Conservation (phyloP, 2,797 vertebrate genomes). For the Melanotaenia maccullochi region DNA sequence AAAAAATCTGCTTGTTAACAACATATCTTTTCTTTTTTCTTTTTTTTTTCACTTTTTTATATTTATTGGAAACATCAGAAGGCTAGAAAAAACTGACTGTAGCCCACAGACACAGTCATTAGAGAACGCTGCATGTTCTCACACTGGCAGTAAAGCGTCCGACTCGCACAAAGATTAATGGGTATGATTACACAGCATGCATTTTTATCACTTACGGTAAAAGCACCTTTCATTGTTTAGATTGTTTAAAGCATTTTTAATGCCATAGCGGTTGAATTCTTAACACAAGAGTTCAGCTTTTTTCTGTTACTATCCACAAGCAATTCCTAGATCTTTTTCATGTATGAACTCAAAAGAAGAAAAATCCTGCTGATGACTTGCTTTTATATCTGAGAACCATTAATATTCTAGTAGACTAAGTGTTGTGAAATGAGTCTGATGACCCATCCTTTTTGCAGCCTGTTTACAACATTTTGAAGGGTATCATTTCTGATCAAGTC, state of each 20-base stretch:
- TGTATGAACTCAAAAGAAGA: neutral
- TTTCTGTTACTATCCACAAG: neutral
- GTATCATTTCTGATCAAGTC: slow-evolving; percentile 6
- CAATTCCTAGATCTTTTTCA: neutral
- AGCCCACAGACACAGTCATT: neutral
- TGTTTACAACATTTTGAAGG: neutral
- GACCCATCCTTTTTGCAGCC: neutral
- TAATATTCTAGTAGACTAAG: neutral
- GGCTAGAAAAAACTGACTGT: neutral
- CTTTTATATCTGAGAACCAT: neutral
- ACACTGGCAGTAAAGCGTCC: neutral
- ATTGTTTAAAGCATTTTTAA: neutral
- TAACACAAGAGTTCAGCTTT: neutral
- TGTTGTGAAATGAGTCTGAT: slow-evolving; percentile 5
- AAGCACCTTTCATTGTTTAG: neutral
- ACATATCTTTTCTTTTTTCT: neutral
- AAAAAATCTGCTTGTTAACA: neutral
- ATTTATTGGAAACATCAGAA: neutral
- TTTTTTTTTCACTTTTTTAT: neutral
- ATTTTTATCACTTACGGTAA: neutral
- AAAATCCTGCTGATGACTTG: neutral
- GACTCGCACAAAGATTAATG: neutral
- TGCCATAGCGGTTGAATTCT: neutral
- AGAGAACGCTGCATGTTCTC: neutral
- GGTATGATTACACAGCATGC: neutral